Base-by-base conservation (phyloP, 1,140 invertebrate genomes). In the Fopius arisanus region DNA sequence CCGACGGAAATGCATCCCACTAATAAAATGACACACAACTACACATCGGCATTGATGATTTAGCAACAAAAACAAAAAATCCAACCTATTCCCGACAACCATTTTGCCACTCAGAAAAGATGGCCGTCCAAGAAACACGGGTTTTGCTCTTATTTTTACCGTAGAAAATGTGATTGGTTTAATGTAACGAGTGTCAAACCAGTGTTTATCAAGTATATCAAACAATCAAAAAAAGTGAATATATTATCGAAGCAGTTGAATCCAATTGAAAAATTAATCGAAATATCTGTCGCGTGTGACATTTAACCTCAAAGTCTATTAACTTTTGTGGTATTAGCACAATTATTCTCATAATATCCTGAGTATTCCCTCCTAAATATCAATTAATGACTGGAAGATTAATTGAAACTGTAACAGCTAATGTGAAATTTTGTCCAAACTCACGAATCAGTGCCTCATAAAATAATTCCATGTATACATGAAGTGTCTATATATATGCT, bases 121-220 rank as follows among this genome's bases (percentile, higher is more conserved):
- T 75, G 73, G 73, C 73, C 73, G 73, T 75, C 73, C 73, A 75
- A 70, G 62, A 67, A 67, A 70, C 41, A 75, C 73, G 63, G 67
- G 68, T 75, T 71, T 67, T 75, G 29, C 41, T 67, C 48, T 67
- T 73, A 67, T 73, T 73, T 67, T 73, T 67, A 72, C 41, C 41
- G 40, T 72, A 21, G n/a, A 59, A n/a, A 40, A 40, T 31, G 37
- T 51, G 14, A 31, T 33, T 41, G 69, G 10, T 41, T 48, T 43
- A 68, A 14, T 51, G 28, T n/a, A 19, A 26, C 23, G 14, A 51
- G 43, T 31, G n/a, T n/a, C 12, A 9, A 48, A 29, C 29, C 31
- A 31, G 28, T 59, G 26, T 70, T 65, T 65, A 16, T 65, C 16
- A 16, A 65, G 28, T 65, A 16, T 19, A 12, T 65, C 4, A 29